Evolutionary conservation across 2,113 vertebrate genomes (phyloP), one percentile per base, ranked within the genome.

Genomic region (Serilophus lunatus): DNA sequence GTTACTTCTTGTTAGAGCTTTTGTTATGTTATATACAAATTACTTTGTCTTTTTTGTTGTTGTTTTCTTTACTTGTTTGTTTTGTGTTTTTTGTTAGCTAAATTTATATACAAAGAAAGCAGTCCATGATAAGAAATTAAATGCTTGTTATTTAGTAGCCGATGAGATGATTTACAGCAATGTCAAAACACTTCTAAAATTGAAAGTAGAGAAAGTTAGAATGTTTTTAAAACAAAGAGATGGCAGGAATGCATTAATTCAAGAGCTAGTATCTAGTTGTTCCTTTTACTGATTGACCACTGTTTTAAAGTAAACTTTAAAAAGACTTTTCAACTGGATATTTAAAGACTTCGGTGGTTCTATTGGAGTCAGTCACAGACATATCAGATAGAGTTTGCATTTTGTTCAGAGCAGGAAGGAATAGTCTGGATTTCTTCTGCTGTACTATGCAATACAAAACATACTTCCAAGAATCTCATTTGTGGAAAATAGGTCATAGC

Each of bases 401-500:
- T 76, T 94, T 76, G 33, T 64, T 88, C 66, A 70, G 63, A 74
- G 59, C 36, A 85, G 89, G 70, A 85, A 85, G 70, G 86, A 82
- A 36, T 45, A 76, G 69, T 89, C 65, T 86, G 74, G 53, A 47
- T 91, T 95, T 87, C 89, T 87, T 92, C 13, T 66, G 33, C 89
- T 76, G 31, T 60, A 15, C 68, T 86, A 85, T 92, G 57, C 44
- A 93, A 35, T 87, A 70, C 87, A 94, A 92, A 95, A 69, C 23
- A 90, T 80, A 74, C 75, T 93, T 96, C 76, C 36, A 89, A 26
- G 33, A 78, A 19, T 83, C 56, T 88, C 33, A 36, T 86, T 86
- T 95, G 50, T 85, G 69, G 60, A 96, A 97, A 94, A 93, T 60
- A 94, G 69, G 57, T 90, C 28, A 75, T 56, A 78, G 40, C 38